Evolutionary conservation across 2,797 vertebrate species (phyloP).

Genomic region (Molossus alvarezi): DNA sequence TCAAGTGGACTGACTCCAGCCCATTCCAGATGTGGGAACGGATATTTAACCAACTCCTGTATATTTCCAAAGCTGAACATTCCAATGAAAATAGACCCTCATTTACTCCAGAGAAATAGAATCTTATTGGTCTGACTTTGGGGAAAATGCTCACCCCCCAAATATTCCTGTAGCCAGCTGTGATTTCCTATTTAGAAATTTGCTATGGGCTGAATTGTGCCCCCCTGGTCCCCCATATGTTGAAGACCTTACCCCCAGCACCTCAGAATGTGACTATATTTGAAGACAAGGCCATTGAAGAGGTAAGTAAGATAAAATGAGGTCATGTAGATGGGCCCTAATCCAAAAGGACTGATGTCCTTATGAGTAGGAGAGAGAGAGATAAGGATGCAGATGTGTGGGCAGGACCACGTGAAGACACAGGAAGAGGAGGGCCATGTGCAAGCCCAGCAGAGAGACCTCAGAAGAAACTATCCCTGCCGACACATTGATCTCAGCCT

Average conservation of each 20-base stretch:
- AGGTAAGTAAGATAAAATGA: background rate
- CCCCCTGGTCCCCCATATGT: background rate
- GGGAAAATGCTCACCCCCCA: background rate
- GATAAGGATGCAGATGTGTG: background rate
- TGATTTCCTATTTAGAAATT: background rate
- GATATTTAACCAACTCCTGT: background rate
- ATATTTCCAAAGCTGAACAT: background rate
- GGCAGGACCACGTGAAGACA: background rate
- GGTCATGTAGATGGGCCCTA: background rate
- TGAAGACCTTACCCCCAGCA: background rate
- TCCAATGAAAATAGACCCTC: background rate
- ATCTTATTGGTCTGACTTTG: background rate
- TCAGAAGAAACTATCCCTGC: background rate
- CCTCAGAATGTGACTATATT: background rate
- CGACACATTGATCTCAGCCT: background rate
- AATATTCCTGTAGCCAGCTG: background rate
- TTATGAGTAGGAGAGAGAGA: background rate
- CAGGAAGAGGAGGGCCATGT: background rate
- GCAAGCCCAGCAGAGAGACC: background rate
- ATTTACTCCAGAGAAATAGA: background rate
- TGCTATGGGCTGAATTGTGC: background rate
- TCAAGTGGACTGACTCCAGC: background rate
- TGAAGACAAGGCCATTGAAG: background rate
- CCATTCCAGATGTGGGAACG: background rate
- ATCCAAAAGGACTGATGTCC: background rate